Percentiles rank a stretch among this genome's conserved stretches.
These are phyloP conservation scores for Meleagris gallopavo DNA, from an alignment of 2,113 vertebrate genomes.

Conservation along the genomic window DNA sequence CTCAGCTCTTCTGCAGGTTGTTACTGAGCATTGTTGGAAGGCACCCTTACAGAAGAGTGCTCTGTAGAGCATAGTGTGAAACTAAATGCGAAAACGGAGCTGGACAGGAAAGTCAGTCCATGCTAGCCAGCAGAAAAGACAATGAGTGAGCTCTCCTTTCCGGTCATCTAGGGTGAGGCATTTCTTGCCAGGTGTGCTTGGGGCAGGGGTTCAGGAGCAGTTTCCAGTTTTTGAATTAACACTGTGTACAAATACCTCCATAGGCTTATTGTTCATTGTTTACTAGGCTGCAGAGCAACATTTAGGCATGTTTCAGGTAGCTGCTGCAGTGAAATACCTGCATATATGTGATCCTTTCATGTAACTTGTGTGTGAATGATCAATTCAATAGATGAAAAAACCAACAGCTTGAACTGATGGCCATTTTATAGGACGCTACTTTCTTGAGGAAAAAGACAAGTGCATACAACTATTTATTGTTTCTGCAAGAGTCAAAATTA, in stretches of 20 bases:
- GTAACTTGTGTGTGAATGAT: not conserved
- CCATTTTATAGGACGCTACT: not conserved
- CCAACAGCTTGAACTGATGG: not conserved
- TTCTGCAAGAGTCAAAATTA: not conserved
- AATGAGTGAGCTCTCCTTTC: not conserved
- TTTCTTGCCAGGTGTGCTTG: not conserved
- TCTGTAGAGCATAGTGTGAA: not conserved
- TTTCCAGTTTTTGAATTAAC: not conserved
- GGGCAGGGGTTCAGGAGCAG: not conserved
- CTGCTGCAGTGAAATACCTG: not conserved
- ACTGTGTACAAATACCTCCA: not conserved
- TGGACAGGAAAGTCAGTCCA: not conserved
- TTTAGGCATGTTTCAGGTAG: not conserved
- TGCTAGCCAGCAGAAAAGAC: not conserved
- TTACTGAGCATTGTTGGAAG: not conserved
- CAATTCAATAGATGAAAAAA: not conserved
- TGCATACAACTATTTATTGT: not conserved
- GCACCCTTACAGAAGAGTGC: not conserved
- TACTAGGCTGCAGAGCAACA: not conserved
- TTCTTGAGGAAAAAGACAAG: not conserved
- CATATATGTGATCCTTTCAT: not conserved
- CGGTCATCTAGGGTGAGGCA: not conserved
- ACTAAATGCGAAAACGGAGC: not conserved
- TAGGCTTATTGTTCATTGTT: not conserved
- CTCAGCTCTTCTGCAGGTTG: not conserved